Base-by-base conservation (phyloP, 2,113 vertebrate genomes). In the Vicugna pacos region DNA sequence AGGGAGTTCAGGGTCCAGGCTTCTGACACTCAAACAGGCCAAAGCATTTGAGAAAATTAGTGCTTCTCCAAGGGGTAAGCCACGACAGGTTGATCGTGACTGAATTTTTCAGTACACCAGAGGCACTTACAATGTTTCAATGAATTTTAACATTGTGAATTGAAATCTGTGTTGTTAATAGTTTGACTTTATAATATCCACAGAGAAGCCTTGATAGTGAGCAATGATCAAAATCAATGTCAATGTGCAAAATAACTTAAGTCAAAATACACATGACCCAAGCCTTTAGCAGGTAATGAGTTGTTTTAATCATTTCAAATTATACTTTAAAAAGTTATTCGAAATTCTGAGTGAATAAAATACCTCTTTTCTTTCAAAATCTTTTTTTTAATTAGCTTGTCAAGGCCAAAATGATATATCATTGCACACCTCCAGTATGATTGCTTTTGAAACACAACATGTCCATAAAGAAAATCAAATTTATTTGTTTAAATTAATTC, bases 261-360 rank as follows among this genome's bases (percentile, higher is more conserved):
- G 65, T 95, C 97, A 97, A 97, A 97, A 96, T 97, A 95, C 35
- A 93, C 38, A 93, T 93, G 94, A 95, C 90, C 96, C 67, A 79
- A 95, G 48, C 46, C 83, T 97, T 93, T 81, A 95, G 54, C 50
- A 92, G 56, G 67, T 96, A 95, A 92, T 95, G 84, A 84, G 50
- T 90, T 96, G 70, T 96, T 92, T 97, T 92, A 95, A 97, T 95
- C 60, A 96, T 95, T 98, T 95, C 62, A 96, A 97, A 96, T 88
- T 93, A 95, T 81, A 73, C 76, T 94, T 92, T 54, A 60, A 92
- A 76, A 97, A 91, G 76, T 91, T 91, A 95, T 90, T 96, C 83
- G 95, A 85, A 97, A 95, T 93, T 94, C 46, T 92, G 46, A 93
- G 87, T 89, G 79, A 93, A 86, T 86, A 96, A 91, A 96, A 83